A percentile compares a stretch with the other conserved stretches of the same genome.
Conservation (phyloP, 1,140 invertebrate species). For the Leptinotarsa texana region DNA sequence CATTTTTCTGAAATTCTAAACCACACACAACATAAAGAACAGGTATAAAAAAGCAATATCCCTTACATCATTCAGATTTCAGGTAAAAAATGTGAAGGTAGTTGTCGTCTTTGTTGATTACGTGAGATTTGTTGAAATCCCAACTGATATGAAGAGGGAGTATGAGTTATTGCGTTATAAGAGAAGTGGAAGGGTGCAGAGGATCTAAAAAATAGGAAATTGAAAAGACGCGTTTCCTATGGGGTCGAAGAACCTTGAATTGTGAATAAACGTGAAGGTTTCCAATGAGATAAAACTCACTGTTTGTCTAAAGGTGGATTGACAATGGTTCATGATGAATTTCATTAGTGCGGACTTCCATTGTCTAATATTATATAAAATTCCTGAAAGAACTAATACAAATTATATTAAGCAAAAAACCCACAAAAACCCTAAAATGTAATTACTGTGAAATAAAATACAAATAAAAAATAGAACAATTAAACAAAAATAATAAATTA, state of each 20-base stretch:
- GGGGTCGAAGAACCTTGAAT: neutral
- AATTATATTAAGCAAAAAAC: no score
- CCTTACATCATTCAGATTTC: constrained; percentile 7
- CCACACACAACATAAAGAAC: constrained; percentile 18
- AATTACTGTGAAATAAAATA: no score
- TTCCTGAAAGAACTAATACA: no score
- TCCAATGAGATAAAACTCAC: neutral
- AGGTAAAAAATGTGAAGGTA: constrained; percentile 9
- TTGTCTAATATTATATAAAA: no score
- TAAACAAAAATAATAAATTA: no score
- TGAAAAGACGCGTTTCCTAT: neutral
- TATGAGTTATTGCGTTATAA: neutral
- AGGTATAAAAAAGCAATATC: constrained; percentile 21
- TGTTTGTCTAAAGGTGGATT: no score
- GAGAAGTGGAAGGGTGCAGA: neutral
- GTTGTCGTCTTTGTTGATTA: constrained; percentile 7
- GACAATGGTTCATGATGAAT: no score
- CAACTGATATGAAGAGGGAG: neutral
- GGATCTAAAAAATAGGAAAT: neutral
- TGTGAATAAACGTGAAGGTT: neutral
- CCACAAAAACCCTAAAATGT: no score
- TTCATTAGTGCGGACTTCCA: no score
- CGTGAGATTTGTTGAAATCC: constrained; percentile 5
- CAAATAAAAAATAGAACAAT: no score
- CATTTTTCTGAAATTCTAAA: constrained; percentile 23